phyloP scores from a whole-genome alignment of 2,797 vertebrate species.

The Champsocephalus esox region DNA sequence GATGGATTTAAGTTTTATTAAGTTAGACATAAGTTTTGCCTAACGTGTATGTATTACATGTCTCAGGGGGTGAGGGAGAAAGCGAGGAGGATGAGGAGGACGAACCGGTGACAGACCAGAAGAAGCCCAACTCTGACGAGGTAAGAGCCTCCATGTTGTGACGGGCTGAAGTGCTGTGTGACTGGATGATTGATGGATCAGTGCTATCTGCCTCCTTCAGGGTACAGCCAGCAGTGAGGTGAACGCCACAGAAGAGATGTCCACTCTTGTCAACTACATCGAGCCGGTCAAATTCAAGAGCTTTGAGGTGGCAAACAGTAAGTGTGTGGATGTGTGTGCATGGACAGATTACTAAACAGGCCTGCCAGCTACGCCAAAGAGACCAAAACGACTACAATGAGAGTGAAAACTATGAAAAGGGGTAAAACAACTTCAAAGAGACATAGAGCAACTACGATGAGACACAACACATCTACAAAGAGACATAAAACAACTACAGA shows the following conservation, averaged over 20 bases:
- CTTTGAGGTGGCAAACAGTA: constrained; percentile 89
- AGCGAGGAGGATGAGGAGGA: constrained; percentile 93
- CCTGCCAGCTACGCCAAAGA: no score
- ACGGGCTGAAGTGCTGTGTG: background rate
- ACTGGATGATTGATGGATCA: constrained; percentile 39
- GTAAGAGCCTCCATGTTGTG: constrained; percentile 63
- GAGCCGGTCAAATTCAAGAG: constrained; percentile 95
- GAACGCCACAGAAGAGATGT: constrained; percentile 94
- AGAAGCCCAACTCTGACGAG: constrained; percentile 91
- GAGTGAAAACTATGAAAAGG: no score
- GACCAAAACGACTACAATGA: no score
- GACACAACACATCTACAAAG: no score
- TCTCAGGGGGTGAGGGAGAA: constrained; percentile 86
- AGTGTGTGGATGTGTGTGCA: constrained; percentile 68
- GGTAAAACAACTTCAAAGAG: no score
- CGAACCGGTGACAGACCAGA: constrained; percentile 81
- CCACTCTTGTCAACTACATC: constrained; percentile 92
- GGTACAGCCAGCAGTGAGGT: constrained; percentile 93
- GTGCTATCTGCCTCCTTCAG: constrained; percentile 69
- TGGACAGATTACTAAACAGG: no score
- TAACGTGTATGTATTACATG: background rate
- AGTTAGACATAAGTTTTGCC: fast-evolving
- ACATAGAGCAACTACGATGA: no score
- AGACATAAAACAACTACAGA: background rate
- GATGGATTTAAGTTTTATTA: background rate